phyloP scores from a whole-genome alignment of 2,113 vertebrate genomes.

The Aptenodytes patagonicus region DNA sequence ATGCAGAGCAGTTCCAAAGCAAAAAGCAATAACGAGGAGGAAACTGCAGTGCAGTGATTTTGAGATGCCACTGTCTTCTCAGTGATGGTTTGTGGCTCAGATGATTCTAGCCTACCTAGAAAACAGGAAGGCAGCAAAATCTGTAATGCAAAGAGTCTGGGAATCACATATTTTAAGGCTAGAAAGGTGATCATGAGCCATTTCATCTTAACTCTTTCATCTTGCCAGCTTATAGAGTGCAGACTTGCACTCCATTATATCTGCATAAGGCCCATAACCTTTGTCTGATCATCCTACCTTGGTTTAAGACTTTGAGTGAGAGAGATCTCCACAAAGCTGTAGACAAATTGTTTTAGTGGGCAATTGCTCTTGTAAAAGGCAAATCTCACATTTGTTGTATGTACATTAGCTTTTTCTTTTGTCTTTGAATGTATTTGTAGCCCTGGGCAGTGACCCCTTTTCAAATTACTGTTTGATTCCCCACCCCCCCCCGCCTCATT shows the following conservation, averaged over 20 bases:
- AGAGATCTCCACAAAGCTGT: neutral
- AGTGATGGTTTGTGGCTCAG: neutral
- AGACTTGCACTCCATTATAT: neutral
- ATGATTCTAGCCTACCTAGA: neutral
- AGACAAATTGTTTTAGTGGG: neutral
- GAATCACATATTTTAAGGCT: neutral
- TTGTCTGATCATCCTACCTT: neutral
- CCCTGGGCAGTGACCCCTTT: neutral
- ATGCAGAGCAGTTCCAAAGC: neutral
- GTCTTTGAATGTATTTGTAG: neutral
- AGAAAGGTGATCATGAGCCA: neutral
- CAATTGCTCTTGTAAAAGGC: neutral
- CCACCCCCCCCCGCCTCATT: neutral
- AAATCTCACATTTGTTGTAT: neutral
- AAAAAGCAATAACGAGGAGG: neutral
- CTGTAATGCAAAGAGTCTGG: neutral
- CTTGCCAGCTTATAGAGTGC: neutral
- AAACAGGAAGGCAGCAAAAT: neutral
- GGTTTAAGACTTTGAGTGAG: neutral
- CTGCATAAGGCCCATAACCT: neutral
- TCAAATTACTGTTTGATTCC: neutral
- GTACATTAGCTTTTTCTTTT: neutral
- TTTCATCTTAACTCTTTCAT: neutral
- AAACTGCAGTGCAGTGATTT: neutral
- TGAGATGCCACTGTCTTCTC: neutral